phyloP scores from a whole-genome alignment of 2,888 invertebrate genomes.

The Gastracanthus pulcherrimus region DNA sequence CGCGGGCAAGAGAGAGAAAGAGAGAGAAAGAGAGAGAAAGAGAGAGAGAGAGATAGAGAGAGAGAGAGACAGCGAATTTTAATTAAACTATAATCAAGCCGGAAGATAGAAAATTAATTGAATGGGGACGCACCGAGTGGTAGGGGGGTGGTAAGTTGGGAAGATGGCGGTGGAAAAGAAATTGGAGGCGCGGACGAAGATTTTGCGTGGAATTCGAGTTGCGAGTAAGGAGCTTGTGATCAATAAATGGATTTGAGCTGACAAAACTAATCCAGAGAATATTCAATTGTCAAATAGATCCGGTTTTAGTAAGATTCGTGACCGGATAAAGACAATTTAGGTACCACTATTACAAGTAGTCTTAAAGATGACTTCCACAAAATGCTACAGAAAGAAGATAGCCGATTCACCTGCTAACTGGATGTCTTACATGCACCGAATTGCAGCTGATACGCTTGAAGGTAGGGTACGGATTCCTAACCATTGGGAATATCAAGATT shows the following conservation, averaged over 20 bases:
- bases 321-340: neutral
- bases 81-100: constrained; percentile 72
- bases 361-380: neutral
- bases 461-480: neutral
- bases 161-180: constrained; percentile 12
- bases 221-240: neutral
- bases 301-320: neutral
- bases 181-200: neutral
- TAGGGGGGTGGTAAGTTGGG: neutral
- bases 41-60: too few species aligned
- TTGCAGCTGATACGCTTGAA: neutral
- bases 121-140: constrained; percentile 50
- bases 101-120: constrained; percentile 65
- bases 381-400: neutral
- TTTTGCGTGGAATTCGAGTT: neutral
- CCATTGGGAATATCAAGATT: constrained; percentile 9
- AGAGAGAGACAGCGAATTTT: constrained; percentile 67
- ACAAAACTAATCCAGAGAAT: too few species aligned
- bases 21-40: too few species aligned
- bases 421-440: constrained; percentile 19
- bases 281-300: too few species aligned
- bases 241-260: neutral
- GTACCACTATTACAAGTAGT: neutral
- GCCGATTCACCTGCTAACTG: constrained; percentile 7
- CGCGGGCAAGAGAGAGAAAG: too few species aligned